Evolutionary conservation across 2,888 invertebrate species (phyloP), one percentile per base, ranked within the genome.

Genomic region (Caenorhabditis afra): DNA sequence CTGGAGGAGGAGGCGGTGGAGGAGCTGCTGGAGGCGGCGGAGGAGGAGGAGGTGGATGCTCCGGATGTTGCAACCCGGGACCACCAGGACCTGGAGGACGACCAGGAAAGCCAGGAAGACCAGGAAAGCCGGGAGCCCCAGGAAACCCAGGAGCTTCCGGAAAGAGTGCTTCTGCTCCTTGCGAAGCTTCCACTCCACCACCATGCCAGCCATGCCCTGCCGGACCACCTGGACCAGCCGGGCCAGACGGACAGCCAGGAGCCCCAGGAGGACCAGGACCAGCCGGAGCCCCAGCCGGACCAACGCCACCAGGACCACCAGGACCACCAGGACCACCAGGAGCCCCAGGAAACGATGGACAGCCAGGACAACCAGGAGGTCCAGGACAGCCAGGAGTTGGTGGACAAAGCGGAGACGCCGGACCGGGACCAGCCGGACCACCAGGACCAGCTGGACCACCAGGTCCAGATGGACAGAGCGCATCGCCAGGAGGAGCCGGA

Each of bases 151-250:
- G 77, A 52, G 53, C 70, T 7, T 47, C 77, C 44, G 77, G 77
- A 71, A 77, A 77, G 35, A 58, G 65, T 58, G 77, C 58, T 12
- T 8, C 39, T 8, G 65, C 70, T 5, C 77, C 77, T 18, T 77
- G 77, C 12, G 77, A 77, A 49, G 37, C 77, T 0, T 53, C 52
- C 11, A 77, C 77, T 18, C 77, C 77, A 70, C 77, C 77, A 77
- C 77, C 77, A 65, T 77, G 77, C 52, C 70, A 77, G 41, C 77
- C 70, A 65, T 77, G 77, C 65, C 84, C 84, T 47, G 75, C 79
- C 2, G 85, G 84, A 41, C 85, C 85, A 23, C 81, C 85, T 23
- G 84, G 86, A 65, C 83, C 85, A 44, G 87, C 86, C 45, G 87
- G 86, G 53, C 81, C 73, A 73, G 62, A 73, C 20, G 79, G 79